These are phyloP conservation scores for Fringilla coelebs DNA, from an alignment of 2,797 vertebrate genomes.

Conservation along the genomic window DNA sequence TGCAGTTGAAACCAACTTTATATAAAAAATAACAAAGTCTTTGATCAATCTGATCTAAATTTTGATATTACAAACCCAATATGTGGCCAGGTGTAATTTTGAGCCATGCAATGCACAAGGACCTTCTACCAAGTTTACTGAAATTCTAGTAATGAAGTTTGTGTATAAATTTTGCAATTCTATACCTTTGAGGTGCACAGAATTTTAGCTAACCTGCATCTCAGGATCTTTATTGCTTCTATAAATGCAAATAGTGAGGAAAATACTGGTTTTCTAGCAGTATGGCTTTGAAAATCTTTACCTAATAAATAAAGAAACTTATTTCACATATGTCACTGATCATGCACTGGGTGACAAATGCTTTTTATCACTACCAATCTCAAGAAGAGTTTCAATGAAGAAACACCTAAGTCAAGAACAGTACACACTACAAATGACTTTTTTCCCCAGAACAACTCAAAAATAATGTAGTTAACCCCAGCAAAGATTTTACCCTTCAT, in stretches of 20 bases:
- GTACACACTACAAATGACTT: not conserved
- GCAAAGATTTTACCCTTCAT: not conserved
- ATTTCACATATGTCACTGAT: not conserved
- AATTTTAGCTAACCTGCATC: not conserved
- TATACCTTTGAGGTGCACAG: not conserved
- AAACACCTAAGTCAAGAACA: not conserved
- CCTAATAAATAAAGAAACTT: not conserved
- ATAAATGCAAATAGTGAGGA: not conserved
- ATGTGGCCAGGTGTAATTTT: not conserved
- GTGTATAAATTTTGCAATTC: not conserved
- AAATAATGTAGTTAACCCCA: not conserved
- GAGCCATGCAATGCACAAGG: fast-evolving
- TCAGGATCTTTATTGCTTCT: not conserved
- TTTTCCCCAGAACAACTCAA: not conserved
- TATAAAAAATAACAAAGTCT: not conserved
- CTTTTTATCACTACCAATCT: not conserved
- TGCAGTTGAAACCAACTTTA: not conserved
- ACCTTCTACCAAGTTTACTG: not conserved
- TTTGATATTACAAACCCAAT: not conserved
- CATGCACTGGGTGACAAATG: not conserved
- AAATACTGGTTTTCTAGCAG: not conserved
- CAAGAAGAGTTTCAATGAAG: not conserved
- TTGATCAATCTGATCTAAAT: not conserved
- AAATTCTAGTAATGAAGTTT: not conserved
- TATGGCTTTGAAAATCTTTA: not conserved